Evolutionary conservation across 2,888 invertebrate species (phyloP), one percentile per base, ranked within the genome.

Genomic region (Nymphalis polychloros): DNA sequence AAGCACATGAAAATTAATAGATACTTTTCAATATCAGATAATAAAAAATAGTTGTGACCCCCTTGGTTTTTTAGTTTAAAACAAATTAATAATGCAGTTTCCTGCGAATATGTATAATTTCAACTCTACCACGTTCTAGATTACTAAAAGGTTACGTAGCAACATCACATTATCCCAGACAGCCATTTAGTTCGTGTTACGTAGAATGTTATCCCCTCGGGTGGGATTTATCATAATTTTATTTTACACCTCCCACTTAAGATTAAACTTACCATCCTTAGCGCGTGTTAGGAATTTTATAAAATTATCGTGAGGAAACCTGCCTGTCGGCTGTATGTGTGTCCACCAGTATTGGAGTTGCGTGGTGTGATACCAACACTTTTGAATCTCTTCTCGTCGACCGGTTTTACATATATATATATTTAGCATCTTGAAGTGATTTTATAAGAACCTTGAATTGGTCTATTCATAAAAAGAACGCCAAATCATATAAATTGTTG

Each of bases 101-200:
- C 19, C 8, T 50, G 10, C 1, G 10, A 50, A 2, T 19, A 19
- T 10, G 50, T n/a, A 31, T 8, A 55, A 7, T 31, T 31, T 8
- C 6, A 55, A 8, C 31, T 55, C 17, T 16, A 8, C 6, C 53
- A n/a, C 17, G 16, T 31, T 31, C 31, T 17, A 27, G 7, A 23
- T 31, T 31, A 31, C 17, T 55, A 17, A 55, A 55, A 50, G 19
- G 59, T 46, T 20, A 49, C 50, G 59, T 64, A 64, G 59, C 64
- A 49, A 50, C 59, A 35, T 59, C 64, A 46, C 57, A 59, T 64
- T 64, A 64, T 64, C 50, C 27, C 16, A 17, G 53, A 55, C 31
- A 31, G 16, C 16, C 23, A 16, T 23, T 20, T 23, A 20, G 52
- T 52, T 55, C 53, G 31, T n/a, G 31, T 55, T 31, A 55, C 53